phyloP scores from a whole-genome alignment of 2,888 invertebrate genomes.

The Caenorhabditis auriculariae region DNA sequence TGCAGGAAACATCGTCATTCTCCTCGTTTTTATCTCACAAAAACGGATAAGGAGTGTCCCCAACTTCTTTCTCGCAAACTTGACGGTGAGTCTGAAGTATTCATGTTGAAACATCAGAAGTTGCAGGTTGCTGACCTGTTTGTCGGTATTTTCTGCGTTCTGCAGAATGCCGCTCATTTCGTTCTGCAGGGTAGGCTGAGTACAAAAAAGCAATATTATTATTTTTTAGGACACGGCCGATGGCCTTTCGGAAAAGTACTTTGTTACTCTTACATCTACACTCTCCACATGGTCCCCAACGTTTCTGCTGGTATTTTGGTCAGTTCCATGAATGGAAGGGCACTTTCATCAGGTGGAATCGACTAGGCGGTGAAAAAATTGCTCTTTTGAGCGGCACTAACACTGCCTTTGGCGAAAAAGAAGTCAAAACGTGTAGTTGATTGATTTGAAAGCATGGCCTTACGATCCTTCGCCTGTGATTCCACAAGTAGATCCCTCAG shows the following conservation, averaged over 20 bases:
- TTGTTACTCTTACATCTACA: slow-evolving; percentile 88
- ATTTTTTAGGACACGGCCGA: slow-evolving; percentile 34
- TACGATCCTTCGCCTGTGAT: too few relatives aligned
- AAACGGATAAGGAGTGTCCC: slow-evolving; percentile 82
- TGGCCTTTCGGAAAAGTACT: slow-evolving; percentile 72
- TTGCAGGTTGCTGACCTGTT: slow-evolving; percentile 78
- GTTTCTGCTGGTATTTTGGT: slow-evolving; percentile 87
- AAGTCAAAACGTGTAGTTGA: too few relatives aligned
- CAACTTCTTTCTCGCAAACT: slow-evolving; percentile 86
- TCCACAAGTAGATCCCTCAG: too few relatives aligned
- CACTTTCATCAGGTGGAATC: too few relatives aligned
- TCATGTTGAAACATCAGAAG: not conserved
- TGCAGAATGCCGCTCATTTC: slow-evolving; percentile 76
- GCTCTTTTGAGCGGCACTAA: too few relatives aligned
- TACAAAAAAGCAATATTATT: not conserved
- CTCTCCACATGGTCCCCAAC: slow-evolving; percentile 80
- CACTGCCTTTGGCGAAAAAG: too few relatives aligned
- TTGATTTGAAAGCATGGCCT: too few relatives aligned
- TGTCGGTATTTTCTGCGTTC: slow-evolving; percentile 86
- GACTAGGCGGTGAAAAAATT: too few relatives aligned
- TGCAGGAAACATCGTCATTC: slow-evolving; percentile 83
- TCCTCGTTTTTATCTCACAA: slow-evolving; percentile 81
- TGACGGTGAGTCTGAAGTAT: slow-evolving; percentile 69
- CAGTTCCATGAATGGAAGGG: too few relatives aligned
- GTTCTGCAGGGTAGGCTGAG: slow-evolving; percentile 41